These are phyloP conservation scores for Elanoides forficatus DNA, from an alignment of 2,113 vertebrate species.

Conservation along the genomic window DNA sequence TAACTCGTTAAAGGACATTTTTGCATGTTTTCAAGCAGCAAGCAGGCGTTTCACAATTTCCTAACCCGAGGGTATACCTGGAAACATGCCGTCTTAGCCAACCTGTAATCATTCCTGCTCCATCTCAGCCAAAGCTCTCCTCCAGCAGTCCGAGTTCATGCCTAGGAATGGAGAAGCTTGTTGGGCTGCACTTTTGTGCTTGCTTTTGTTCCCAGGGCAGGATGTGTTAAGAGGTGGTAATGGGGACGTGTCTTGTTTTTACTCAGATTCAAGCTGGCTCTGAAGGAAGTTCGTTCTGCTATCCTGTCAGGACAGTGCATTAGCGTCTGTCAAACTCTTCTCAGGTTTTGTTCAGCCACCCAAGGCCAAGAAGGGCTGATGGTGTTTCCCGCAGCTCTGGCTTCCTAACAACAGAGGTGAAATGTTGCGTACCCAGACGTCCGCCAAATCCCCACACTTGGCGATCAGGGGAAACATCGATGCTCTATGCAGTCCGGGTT, in stretches of 20 bases:
- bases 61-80: background rate
- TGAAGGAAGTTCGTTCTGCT: background rate
- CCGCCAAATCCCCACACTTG: background rate
- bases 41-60: background rate
- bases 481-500: too few species aligned
- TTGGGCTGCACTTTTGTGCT: background rate
- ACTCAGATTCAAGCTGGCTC: background rate
- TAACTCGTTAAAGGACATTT: background rate
- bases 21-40: background rate
- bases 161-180: background rate
- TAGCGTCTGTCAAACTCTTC: background rate
- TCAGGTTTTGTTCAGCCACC: background rate
- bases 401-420: background rate
- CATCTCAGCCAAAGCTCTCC: background rate
- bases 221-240: background rate
- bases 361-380: background rate
- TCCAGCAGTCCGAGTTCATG: background rate
- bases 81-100: background rate
- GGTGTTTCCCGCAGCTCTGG: background rate
- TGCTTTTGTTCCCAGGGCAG: background rate
- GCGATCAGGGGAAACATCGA: background rate
- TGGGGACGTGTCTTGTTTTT: background rate
- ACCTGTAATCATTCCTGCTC: background rate
- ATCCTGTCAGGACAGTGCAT: background rate
- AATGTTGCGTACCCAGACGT: accelerated